Percentiles rank a stretch among this genome's conserved stretches.
Conservation (phyloP, 2,113 vertebrate genomes). For the Microcebus jonahi region DNA sequence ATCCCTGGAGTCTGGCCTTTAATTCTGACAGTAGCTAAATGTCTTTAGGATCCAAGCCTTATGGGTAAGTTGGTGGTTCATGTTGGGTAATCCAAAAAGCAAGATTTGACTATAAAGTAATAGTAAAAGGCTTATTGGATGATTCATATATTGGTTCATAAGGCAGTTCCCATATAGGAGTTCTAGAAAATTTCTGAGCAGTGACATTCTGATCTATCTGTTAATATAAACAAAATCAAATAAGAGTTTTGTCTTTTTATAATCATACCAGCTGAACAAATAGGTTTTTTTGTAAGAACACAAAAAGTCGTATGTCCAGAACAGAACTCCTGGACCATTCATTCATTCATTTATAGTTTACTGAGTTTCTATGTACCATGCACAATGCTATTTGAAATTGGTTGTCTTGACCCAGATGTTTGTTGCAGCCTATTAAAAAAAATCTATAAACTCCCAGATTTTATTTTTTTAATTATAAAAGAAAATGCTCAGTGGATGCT, state of each 20-base stretch:
- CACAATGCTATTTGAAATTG: background rate
- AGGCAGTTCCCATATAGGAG: background rate
- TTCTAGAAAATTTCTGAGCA: background rate
- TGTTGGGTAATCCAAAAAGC: background rate
- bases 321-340: background rate
- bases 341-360: background rate
- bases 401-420: constrained; percentile 17
- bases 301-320: background rate
- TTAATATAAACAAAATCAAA: constrained; percentile 18
- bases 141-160: background rate
- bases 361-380: background rate
- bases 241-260: background rate
- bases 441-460: background rate
- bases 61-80: background rate
- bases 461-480: constrained; percentile 48
- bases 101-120: background rate
- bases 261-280: background rate
- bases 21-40: constrained; percentile 33
- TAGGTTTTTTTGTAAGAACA: background rate
- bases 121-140: background rate
- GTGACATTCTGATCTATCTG: background rate
- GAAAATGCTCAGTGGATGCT: background rate
- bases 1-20: constrained; percentile 34
- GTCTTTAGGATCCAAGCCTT: background rate
- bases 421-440: background rate